A percentile compares a stretch with the other conserved stretches of the same genome.
Conservation (phyloP, 2,888 invertebrate species). For the Agrochola lota region DNA sequence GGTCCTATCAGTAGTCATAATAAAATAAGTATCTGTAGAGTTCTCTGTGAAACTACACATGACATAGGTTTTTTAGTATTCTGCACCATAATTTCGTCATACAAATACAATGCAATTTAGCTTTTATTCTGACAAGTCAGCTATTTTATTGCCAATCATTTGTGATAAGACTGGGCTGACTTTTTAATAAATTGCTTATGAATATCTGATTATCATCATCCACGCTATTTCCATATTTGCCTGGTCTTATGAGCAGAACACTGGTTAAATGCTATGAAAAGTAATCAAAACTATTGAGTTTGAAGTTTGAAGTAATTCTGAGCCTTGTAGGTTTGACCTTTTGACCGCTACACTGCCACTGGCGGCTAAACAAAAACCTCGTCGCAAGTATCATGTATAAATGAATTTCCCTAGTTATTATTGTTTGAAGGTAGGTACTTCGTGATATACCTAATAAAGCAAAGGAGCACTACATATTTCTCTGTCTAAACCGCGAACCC, state of each 20-base stretch:
- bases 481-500: background rate
- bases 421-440: background rate
- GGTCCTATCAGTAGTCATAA: slow-evolving; percentile 13
- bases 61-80: background rate
- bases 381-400: background rate
- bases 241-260: background rate
- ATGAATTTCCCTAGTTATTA: background rate
- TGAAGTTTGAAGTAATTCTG: background rate
- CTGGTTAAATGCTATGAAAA: slow-evolving; percentile 2
- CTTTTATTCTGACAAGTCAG: background rate
- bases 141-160: background rate
- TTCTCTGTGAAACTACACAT: background rate
- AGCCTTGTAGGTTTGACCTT: slow-evolving; percentile 5
- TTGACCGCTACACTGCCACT: slow-evolving; percentile 11
- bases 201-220: background rate
- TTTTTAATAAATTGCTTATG: background rate
- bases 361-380: slow-evolving; percentile 4
- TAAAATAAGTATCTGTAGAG: background rate
- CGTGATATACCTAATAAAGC: background rate
- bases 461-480: background rate
- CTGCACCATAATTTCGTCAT: background rate
- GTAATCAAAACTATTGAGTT: slow-evolving; percentile 1
- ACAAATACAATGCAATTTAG: background rate
- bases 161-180: background rate
- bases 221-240: background rate